Evolutionary conservation across 2,797 vertebrate genomes (phyloP).

Genomic region (Phataginus tetradactyla): DNA sequence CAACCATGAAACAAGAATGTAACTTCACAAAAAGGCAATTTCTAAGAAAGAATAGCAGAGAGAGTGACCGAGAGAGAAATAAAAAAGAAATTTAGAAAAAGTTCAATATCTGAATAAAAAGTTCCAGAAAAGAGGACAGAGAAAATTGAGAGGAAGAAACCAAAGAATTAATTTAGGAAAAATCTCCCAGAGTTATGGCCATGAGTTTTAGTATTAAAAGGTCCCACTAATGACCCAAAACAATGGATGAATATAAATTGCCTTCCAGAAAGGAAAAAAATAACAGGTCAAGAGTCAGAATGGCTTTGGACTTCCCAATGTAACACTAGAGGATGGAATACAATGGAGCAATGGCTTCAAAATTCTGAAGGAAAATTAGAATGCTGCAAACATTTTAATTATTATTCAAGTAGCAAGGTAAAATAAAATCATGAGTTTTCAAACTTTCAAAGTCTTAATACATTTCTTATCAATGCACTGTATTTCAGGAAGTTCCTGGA

Average conservation of each 20-base stretch:
- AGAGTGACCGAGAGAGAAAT: background rate
- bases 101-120: background rate
- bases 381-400: background rate
- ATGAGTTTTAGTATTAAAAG: background rate
- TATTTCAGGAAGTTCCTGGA: background rate
- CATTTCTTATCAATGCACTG: background rate
- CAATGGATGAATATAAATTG: background rate
- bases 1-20: background rate
- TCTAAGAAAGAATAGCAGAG: background rate
- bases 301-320: background rate
- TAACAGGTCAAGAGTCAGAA: background rate
- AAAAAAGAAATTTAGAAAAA: conserved; percentile 25
- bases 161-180: background rate
- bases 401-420: background rate
- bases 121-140: background rate
- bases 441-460: background rate
- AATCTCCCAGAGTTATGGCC: background rate
- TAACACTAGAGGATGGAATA: background rate
- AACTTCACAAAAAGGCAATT: conserved; percentile 32
- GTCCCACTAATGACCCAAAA: background rate
- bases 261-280: background rate
- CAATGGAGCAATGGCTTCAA: background rate
- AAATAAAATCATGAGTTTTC: conserved; percentile 8
- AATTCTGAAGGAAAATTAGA: conserved; percentile 40
- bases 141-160: background rate